Conservation (phyloP, 2,113 vertebrate species). For the Cynopterus brachyotis region DNA sequence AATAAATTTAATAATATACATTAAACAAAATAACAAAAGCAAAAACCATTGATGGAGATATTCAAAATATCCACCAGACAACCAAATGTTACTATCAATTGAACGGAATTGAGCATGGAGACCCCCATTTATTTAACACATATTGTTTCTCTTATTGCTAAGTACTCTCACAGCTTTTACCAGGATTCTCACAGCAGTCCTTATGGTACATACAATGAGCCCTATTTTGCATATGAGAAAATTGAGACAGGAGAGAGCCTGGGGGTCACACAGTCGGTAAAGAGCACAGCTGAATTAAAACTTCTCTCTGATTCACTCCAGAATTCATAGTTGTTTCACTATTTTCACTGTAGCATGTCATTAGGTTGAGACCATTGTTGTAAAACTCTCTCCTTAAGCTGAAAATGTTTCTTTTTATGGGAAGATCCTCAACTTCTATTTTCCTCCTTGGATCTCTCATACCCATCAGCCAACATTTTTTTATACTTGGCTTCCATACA, state of each 20-base stretch:
- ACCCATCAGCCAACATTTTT: not conserved
- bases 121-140: not conserved
- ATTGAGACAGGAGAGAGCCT: not conserved
- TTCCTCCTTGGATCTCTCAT: not conserved
- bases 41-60: not conserved
- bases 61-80: not conserved
- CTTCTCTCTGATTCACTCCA: not conserved
- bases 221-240: not conserved
- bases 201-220: not conserved
- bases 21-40: not conserved
- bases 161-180: not conserved
- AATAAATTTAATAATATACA: not conserved
- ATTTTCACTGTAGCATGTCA: not conserved
- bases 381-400: not conserved
- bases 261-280: not conserved
- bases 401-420: not conserved
- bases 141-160: not conserved
- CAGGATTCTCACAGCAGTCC: not conserved
- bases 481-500: not conserved
- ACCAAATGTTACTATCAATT: not conserved
- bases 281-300: not conserved
- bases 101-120: not conserved
- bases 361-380: not conserved
- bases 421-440: not conserved
- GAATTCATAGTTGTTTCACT: not conserved